phyloP scores from a whole-genome alignment of 2,888 invertebrate genomes.

The Drosophila fulvimacula region DNA sequence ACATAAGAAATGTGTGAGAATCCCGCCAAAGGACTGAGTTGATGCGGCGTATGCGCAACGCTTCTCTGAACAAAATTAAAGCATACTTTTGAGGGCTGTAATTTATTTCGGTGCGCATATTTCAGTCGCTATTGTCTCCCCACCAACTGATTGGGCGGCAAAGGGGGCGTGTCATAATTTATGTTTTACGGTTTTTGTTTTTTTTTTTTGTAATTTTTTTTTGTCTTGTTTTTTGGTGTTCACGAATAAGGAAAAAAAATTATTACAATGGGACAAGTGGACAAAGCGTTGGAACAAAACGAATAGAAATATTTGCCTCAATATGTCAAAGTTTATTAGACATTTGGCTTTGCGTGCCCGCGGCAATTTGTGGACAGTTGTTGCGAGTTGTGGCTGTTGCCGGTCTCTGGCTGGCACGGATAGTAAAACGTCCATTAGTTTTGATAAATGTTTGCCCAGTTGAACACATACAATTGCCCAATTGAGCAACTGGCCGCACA shows the following conservation, averaged over 20 bases:
- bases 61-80: constrained; percentile 38
- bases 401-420: constrained; percentile 41
- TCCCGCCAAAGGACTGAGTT: constrained; percentile 38
- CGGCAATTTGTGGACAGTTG: constrained; percentile 77
- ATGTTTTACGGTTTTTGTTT: constrained; percentile 37
- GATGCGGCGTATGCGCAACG: constrained; percentile 52
- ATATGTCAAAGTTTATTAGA: constrained; percentile 81
- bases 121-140: constrained; percentile 58
- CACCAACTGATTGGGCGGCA: background rate
- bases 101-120: constrained; percentile 62
- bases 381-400: constrained; percentile 26
- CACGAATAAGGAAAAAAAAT: constrained; percentile 40
- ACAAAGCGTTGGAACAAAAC: constrained; percentile 19
- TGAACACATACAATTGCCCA: constrained; percentile 61
- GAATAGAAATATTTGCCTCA: constrained; percentile 73
- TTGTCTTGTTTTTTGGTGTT: constrained; percentile 23
- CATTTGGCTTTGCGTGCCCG: constrained; percentile 78
- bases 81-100: constrained; percentile 55
- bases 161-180: constrained; percentile 44
- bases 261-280: constrained; percentile 40
- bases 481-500: constrained; percentile 25
- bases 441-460: constrained; percentile 71
- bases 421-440: constrained; percentile 73
- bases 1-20: constrained; percentile 23
- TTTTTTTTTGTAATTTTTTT: constrained; percentile 15